A percentile compares a stretch with the other conserved stretches of the same genome.
Evolutionary conservation across 2,113 vertebrate genomes (phyloP).

Genomic region (Camelus dromedarius): DNA sequence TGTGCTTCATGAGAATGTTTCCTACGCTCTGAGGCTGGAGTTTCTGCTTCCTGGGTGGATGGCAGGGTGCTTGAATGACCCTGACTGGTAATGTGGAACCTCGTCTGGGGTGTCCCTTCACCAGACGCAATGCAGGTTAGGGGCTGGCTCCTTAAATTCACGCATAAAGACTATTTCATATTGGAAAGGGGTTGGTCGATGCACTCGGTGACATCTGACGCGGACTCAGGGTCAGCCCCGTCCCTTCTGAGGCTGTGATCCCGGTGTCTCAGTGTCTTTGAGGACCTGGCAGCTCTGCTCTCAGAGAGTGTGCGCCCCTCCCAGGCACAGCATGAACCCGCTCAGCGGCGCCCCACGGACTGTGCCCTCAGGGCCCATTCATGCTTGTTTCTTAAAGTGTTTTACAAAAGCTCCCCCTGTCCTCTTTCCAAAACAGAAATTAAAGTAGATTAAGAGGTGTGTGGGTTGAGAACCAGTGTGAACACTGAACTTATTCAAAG

Average conservation of each 20-base stretch:
- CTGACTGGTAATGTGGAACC: background rate
- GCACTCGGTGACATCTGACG: background rate
- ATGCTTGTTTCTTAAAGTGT: background rate
- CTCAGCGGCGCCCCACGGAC: background rate
- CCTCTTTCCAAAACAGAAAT: background rate
- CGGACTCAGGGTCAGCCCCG: background rate
- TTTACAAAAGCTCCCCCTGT: background rate
- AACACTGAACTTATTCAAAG: background rate
- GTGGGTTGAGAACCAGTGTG: background rate
- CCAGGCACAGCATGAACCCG: background rate
- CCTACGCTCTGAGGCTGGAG: background rate
- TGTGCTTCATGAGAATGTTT: background rate
- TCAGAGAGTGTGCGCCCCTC: background rate
- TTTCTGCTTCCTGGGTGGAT: background rate
- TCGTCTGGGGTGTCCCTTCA: background rate
- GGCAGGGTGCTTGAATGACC: fast-evolving
- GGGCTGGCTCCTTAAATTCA: background rate
- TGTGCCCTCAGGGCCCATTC: background rate
- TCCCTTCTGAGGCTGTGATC: background rate
- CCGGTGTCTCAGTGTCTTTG: background rate
- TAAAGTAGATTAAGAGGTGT: background rate
- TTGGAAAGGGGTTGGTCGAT: background rate
- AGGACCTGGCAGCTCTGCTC: background rate
- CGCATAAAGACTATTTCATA: background rate
- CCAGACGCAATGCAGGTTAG: background rate